Evolutionary conservation across 2,888 invertebrate genomes (phyloP).

Genomic region (Calameuta idolon): DNA sequence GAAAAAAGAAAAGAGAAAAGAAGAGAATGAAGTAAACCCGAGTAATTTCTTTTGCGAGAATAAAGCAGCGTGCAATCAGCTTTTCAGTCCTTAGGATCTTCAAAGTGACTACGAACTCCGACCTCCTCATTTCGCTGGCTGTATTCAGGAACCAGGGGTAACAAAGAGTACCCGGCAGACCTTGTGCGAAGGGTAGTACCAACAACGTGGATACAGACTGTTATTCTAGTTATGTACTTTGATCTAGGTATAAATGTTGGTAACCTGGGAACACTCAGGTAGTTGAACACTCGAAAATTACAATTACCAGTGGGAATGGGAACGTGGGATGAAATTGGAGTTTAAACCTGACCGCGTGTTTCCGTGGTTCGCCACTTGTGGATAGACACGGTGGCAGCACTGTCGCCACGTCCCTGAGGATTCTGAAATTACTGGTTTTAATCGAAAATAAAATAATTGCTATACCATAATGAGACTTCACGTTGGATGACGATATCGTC

Average conservation of each 20-base stretch:
- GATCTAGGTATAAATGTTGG: neutral
- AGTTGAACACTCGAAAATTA: neutral
- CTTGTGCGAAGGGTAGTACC: neutral
- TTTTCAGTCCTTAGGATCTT: neutral
- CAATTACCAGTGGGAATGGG: neutral
- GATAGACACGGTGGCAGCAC: neutral
- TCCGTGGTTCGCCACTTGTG: neutral
- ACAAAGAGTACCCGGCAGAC: neutral
- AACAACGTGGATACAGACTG: neutral
- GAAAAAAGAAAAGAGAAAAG: too few species aligned
- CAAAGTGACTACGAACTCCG: neutral
- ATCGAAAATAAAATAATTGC: neutral
- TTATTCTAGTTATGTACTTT: neutral
- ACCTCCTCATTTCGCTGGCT: neutral
- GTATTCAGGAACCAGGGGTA: neutral
- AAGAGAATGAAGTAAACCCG: neutral
- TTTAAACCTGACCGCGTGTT: neutral
- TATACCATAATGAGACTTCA: neutral
- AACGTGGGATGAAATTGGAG: neutral
- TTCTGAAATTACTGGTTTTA: neutral
- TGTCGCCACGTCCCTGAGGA: neutral
- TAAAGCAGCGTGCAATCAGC: neutral
- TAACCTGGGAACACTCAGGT: neutral
- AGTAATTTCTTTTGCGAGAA: neutral
- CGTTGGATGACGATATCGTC: neutral